These are phyloP conservation scores for Phocoena phocoena DNA, from an alignment of 2,113 vertebrate genomes.

Conservation along the genomic window DNA sequence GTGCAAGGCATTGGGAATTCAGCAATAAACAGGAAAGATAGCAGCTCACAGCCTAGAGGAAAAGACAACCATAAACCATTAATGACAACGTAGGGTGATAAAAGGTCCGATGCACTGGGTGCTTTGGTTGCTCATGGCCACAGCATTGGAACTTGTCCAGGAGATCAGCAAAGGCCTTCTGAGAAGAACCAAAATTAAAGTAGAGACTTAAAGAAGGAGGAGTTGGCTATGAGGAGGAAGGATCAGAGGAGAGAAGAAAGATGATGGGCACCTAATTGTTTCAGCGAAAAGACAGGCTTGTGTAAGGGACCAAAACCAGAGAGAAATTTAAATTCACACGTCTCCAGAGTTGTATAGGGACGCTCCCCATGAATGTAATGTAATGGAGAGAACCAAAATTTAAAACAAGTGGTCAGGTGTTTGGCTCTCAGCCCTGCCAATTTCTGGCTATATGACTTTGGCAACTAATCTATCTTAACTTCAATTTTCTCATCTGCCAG, in stretches of 20 bases:
- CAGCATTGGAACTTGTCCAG: not conserved
- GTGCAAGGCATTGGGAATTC: not conserved
- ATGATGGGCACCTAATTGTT: not conserved
- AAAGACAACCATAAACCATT: not conserved
- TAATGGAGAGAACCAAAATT: conserved; percentile 4
- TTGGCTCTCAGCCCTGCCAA: not conserved
- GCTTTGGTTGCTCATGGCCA: not conserved
- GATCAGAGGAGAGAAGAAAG: not conserved
- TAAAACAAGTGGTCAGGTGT: not conserved
- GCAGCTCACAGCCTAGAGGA: not conserved
- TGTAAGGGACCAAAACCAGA: not conserved
- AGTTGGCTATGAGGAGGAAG: not conserved
- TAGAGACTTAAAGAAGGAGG: not conserved
- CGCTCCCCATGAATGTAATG: not conserved
- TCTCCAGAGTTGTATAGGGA: not conserved
- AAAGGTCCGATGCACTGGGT: not conserved
- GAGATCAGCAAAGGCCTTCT: not conserved
- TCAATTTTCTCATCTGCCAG: not conserved
- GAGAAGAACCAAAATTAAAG: not conserved
- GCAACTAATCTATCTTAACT: not conserved
- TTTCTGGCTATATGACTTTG: not conserved
- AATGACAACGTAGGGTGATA: not conserved
- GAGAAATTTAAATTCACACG: not conserved
- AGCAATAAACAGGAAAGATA: not conserved
- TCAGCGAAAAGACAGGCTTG: not conserved